phyloP scores from a whole-genome alignment of 2,888 invertebrate species.

The Atrina japonica region DNA sequence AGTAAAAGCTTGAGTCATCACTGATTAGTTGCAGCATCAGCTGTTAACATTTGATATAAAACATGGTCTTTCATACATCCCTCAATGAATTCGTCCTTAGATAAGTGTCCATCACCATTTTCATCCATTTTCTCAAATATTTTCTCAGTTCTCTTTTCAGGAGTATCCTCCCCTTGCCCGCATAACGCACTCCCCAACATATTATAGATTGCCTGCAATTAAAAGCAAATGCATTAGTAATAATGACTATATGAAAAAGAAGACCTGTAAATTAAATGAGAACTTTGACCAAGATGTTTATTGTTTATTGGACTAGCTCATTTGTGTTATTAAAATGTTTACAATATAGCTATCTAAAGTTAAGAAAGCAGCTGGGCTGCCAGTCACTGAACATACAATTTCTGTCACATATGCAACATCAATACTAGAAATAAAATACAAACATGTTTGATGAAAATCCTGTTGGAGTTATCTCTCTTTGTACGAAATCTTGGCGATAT shows the following conservation, averaged over 20 bases:
- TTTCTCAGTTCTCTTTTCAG: constrained; percentile 98
- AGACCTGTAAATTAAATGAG: background rate
- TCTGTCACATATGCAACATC: too few relatives aligned
- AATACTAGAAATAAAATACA: too few relatives aligned
- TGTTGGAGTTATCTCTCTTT: too few relatives aligned
- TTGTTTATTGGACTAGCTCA: too few relatives aligned
- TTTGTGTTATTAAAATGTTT: too few relatives aligned
- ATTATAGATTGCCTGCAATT: constrained; percentile 96
- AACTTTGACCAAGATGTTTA: too few relatives aligned
- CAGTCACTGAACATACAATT: too few relatives aligned
- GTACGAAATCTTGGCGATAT: too few relatives aligned
- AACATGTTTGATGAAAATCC: too few relatives aligned
- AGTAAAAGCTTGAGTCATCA: constrained; percentile 7
- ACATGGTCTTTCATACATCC: constrained; percentile 94
- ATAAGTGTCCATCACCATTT: constrained; percentile 98
- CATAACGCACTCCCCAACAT: constrained; percentile 92
- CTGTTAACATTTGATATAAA: constrained; percentile 79
- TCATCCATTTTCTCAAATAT: constrained; percentile 99
- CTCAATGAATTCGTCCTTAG: constrained; percentile 98
- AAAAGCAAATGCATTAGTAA: background rate
- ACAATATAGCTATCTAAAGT: too few relatives aligned
- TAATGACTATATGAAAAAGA: background rate
- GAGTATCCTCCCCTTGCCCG: constrained; percentile 81
- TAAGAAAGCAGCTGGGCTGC: too few relatives aligned
- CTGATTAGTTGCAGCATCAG: constrained; percentile 66